These are phyloP conservation scores for Drosophila algonquin DNA, from an alignment of 2,888 invertebrate genomes.

Conservation along the genomic window DNA sequence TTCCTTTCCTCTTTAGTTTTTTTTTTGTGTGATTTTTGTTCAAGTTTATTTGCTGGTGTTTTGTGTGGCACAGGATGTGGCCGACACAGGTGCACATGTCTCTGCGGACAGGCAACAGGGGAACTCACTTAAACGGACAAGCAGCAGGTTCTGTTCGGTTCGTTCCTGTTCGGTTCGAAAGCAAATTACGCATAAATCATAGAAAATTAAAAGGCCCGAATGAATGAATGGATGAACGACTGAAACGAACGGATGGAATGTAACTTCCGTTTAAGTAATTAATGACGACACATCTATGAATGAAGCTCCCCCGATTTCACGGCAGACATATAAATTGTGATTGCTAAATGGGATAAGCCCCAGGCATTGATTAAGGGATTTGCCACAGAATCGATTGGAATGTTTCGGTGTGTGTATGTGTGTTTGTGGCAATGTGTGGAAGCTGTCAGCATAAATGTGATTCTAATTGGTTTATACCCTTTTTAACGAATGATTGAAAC, in stretches of 20 bases:
- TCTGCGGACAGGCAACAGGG: constrained; percentile 51
- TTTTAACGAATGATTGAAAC: constrained; percentile 10
- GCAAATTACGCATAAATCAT: constrained; percentile 68
- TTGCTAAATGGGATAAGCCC: constrained; percentile 44
- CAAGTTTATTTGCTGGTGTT: constrained; percentile 27
- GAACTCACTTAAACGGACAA: constrained; percentile 55
- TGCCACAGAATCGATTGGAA: constrained; percentile 28
- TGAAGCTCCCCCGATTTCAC: constrained; percentile 25
- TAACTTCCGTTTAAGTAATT: constrained; percentile 51
- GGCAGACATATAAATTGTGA: constrained; percentile 41
- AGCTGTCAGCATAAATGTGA: constrained; percentile 42
- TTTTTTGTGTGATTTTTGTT: constrained; percentile 2
- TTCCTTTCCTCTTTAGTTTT: constrained; percentile 8
- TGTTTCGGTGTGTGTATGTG: neutral
- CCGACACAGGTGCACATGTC: constrained; percentile 71
- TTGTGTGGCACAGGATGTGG: constrained; percentile 69
- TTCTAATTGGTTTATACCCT: constrained; percentile 40
- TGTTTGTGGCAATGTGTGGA: constrained; percentile 25
- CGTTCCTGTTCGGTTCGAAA: constrained; percentile 21
- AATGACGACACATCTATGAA: constrained; percentile 44
- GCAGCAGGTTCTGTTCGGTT: constrained; percentile 14
- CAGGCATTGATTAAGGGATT: constrained; percentile 42
- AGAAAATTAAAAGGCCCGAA: constrained; percentile 63
- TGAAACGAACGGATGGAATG: constrained; percentile 45
- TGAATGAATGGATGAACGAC: constrained; percentile 40